Evolutionary conservation across 2,888 invertebrate genomes (phyloP), one percentile per base, ranked within the genome.

Genomic region (Leptinotarsa tumamoca): DNA sequence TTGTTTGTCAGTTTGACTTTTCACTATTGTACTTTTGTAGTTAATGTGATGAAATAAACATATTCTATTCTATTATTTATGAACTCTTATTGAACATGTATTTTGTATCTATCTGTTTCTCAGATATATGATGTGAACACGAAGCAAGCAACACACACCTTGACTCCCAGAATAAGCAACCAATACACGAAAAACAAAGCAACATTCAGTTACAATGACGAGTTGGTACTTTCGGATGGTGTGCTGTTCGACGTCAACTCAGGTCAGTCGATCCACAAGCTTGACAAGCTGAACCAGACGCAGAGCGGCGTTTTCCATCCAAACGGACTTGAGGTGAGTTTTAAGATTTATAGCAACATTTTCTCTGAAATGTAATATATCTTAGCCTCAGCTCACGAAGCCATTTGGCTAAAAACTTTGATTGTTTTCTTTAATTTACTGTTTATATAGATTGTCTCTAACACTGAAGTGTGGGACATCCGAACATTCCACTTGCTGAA

Each of bases 381-480:
- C 43, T 43, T 43, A 10, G 10, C 43, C 43, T 43, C 43, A 10
- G 43, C 3, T 43, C 10, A 43, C 43, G 10, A 10, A 10, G 43
- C 43, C 7, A 43, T 43, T 10, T 43, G 10, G 43, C 43, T 3
- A 43, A 43, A 43, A 43, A 43, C 52, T 17, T 5, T n/a, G n/a
- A 15, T 14, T 17, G 14, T 52, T 52, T 52, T 14, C 15, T n/a
- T 52, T 5, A 52, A 52, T n/a, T 52, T 52, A 4, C 3, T n/a
- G 14, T 33, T 74, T 80, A 79, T 79, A 87, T 87, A 94, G 92
- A 93, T 98, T 58, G 96, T 99, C 84, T 97, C 98, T 73, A 99
- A 99, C 87, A 97, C 98, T 0, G 98, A 99, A 92, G 97, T 99
- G 72, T 99, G 99, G 99, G 99, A 99, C 87, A 89, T 99, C 43